phyloP scores from a whole-genome alignment of 2,888 invertebrate genomes.

The Linyphia triangularis region DNA sequence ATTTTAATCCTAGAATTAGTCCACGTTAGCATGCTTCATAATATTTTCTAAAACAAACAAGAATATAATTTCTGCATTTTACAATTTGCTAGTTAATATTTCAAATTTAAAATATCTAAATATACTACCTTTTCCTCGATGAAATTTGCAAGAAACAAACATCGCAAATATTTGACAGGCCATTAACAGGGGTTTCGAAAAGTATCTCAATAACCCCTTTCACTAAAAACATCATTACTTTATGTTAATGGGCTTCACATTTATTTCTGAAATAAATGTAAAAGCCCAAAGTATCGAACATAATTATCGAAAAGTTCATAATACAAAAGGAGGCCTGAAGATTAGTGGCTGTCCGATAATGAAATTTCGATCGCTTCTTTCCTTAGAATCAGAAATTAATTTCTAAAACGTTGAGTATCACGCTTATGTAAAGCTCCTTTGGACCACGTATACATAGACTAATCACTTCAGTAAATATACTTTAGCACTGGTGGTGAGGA shows the following conservation, averaged over 20 bases:
- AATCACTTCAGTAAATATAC: constrained; percentile 57
- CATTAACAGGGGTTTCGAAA: constrained; percentile 26
- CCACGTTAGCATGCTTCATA: no score
- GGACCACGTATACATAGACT: constrained; percentile 40
- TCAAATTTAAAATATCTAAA: no score
- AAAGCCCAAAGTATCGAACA: constrained; percentile 31
- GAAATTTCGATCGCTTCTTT: constrained; percentile 39
- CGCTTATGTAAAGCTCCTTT: constrained; percentile 13
- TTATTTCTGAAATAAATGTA: constrained; percentile 37
- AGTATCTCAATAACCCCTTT: constrained; percentile 15
- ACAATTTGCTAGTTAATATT: no score
- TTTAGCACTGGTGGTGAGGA: constrained; percentile 24
- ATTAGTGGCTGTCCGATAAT: constrained; percentile 58
- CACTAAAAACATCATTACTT: constrained; percentile 34
- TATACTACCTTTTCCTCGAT: no score
- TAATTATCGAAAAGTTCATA: constrained; percentile 58
- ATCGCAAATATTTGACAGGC: constrained; percentile 1
- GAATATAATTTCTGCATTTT: no score
- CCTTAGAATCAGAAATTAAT: constrained; percentile 48
- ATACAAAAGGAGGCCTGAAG: constrained; percentile 40
- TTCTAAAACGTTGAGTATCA: constrained; percentile 44
- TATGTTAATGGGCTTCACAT: constrained; percentile 17
- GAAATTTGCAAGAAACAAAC: constrained; percentile 4
- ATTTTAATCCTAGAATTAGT: no score
- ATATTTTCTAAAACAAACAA: no score